Evolutionary conservation across 2,888 invertebrate genomes (phyloP), one percentile per base, ranked within the genome.

Genomic region (Copidosoma aretas): DNA sequence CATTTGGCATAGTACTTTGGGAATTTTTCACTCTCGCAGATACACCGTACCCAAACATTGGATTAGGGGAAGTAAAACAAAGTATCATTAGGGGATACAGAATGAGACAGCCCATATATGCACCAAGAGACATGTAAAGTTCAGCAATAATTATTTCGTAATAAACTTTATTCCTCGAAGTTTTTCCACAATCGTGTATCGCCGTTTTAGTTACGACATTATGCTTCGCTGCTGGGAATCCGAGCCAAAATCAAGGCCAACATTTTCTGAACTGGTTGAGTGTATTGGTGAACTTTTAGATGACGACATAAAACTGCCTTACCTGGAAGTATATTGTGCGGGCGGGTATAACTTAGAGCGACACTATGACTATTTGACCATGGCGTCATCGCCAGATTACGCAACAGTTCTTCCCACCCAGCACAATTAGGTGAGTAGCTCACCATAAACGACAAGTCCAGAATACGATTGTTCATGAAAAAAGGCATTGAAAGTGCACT

Each of bases 181-280:
- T 10, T 10, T 46, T 17, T 14, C 3, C 17, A 17, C 43, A 15
- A 17, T 15, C 2, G 1, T 14, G 4, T 46, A 15, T 52, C 19
- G 17, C 21, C 21, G 2, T 25, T 71, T 70, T 72, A 89, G 89
- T 68, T 91, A 92, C 78, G 86, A 90, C 53, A 89, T 96, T 64
- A 97, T 98, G 96, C 80, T 88, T 58, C 88, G 90, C 68, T 97
- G 97, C 81, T 98, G 97, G 97, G 87, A 90, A 63, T 87, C 88
- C 1, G 91, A 91, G 75, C 95, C 97, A 0, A 86, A 88, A 12
- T 84, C 88, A 19, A 86, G 97, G 61, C 97, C 97, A 0, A 85
- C 92, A 22, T 98, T 98, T 82, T 86, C 88, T 2, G 88, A 90
- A 71, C 85, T 97, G 21, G 90, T 92, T 57, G 89, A 91, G 74